phyloP scores from a whole-genome alignment of 2,888 invertebrate species.

The Furcula furcula region DNA sequence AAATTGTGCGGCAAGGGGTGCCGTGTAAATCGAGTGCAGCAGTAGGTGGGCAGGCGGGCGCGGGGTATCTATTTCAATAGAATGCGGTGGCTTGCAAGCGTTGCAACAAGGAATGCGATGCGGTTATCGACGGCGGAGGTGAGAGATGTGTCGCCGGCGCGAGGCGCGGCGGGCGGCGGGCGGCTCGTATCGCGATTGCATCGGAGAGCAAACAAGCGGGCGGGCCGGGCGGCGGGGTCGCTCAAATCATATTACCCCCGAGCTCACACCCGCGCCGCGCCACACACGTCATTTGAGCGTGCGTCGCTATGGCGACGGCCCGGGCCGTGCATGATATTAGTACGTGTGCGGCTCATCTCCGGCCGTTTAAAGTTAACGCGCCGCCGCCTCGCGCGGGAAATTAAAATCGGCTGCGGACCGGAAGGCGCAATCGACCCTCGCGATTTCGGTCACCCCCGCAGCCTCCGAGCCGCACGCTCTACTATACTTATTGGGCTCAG shows the following conservation, averaged over 20 bases:
- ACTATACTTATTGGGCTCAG: not conserved
- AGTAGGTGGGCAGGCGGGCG: constrained; percentile 60
- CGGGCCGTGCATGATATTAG: constrained; percentile 83
- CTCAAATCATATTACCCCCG: constrained; percentile 81
- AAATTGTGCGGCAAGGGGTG: constrained; percentile 52
- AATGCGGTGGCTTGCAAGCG: constrained; percentile 76
- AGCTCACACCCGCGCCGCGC: constrained; percentile 64
- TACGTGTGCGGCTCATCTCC: constrained; percentile 78
- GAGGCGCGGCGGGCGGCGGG: constrained; percentile 36
- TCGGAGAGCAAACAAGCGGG: constrained; percentile 81
- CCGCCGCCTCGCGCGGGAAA: constrained; percentile 69
- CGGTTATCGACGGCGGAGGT: constrained; percentile 77
- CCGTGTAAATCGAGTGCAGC: constrained; percentile 58
- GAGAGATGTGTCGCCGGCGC: constrained; percentile 69
- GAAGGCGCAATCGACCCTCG: constrained; percentile 63
- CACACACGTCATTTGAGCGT: constrained; percentile 86
- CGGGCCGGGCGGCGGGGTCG: constrained; percentile 71
- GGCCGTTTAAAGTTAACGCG: constrained; percentile 77
- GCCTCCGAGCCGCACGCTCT: not conserved
- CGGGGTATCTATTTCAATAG: constrained; percentile 75
- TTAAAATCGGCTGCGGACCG: constrained; percentile 77
- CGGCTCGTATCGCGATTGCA: constrained; percentile 78
- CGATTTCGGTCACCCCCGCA: constrained; percentile 29
- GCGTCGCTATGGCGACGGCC: constrained; percentile 86
- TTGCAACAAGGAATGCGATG: constrained; percentile 80